Base-by-base conservation (phyloP, 2,797 vertebrate genomes). In the Hylomyscus alleni region DNA sequence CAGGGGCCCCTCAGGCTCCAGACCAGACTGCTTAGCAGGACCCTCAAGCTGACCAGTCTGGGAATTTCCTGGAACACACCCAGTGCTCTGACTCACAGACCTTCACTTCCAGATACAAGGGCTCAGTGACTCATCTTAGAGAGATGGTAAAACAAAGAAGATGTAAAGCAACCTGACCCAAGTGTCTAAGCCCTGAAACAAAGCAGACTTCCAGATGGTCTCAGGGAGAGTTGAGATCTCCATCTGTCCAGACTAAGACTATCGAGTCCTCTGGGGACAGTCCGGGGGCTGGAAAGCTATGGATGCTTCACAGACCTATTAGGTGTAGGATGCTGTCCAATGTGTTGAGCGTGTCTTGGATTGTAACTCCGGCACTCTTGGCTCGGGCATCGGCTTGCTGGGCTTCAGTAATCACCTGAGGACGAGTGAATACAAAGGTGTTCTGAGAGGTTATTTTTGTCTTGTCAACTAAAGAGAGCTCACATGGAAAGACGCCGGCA, bases 241-340 rank as follows among this genome's bases (percentile, higher is more conserved):
- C 62, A 40, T 5, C 13, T 1, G 0, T 0, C 0, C 0, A 15
- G 85, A 44, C 22, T 40, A 31, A 56, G 40, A 47, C 72, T 62
- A 37, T 22, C 5, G 13, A 82, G 17, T 20, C 2, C 52, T 75
- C 84, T 22, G 54, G 44, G 65, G 75, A 47, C 50, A 58, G 78
- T 47, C 44, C 83, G 52, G 75, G 40, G 10, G 24, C 29, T 54
- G 44, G 31, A 67, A 29, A 12, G 11, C 1, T 47, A 2, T 29
- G 29, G 56, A 84, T 1, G 8, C 0, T 10, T 17, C 58, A 97
- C 99, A 97, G 98, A 99, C 99, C 99, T 91, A 99, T 97, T 44
- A 98, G 97, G 1, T 19, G 98, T 22, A 99, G 98, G 97, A 99
- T 97, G 20, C 96, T 50, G 89, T 98, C 98, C 98, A 99, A 90